phyloP scores from a whole-genome alignment of 2,888 invertebrate species.

The Mimumesa dahlbomi region DNA sequence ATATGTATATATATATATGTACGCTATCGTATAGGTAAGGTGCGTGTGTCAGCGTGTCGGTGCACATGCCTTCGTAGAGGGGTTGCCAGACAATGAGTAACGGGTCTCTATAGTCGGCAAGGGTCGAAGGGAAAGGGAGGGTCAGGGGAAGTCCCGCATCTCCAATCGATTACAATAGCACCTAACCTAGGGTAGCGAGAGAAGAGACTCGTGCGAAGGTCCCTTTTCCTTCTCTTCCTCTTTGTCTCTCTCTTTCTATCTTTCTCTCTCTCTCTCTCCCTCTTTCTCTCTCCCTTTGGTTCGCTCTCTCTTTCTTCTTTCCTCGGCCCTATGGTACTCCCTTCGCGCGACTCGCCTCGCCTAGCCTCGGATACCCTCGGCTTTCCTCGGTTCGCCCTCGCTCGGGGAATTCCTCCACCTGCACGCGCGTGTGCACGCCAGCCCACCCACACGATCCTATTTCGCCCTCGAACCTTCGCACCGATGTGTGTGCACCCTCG shows the following conservation, averaged over 20 bases:
- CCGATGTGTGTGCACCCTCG: slow-evolving; percentile 32
- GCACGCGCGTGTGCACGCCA: slow-evolving; percentile 10
- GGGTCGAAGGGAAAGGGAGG: slow-evolving; percentile 60
- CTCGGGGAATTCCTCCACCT: slow-evolving; percentile 43
- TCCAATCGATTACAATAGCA: slow-evolving; percentile 75
- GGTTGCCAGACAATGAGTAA: slow-evolving; percentile 74
- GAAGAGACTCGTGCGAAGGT: slow-evolving; percentile 65
- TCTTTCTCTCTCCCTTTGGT: slow-evolving; percentile 38
- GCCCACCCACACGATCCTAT: slow-evolving; percentile 5
- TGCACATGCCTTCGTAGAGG: slow-evolving; percentile 55
- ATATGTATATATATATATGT: background rate
- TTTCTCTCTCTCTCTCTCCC: slow-evolving; percentile 47
- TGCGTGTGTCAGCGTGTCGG: slow-evolving; percentile 24
- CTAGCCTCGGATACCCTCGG: slow-evolving; percentile 40
- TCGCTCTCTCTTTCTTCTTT: slow-evolving; percentile 13
- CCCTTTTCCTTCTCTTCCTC: slow-evolving; percentile 55
- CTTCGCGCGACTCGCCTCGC: slow-evolving; percentile 10
- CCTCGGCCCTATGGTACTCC: slow-evolving; percentile 17
- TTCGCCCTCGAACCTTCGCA: slow-evolving; percentile 27
- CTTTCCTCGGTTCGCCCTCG: slow-evolving; percentile 34
- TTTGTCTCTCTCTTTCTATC: slow-evolving; percentile 25
- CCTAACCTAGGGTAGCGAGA: slow-evolving; percentile 70
- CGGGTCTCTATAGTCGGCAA: slow-evolving; percentile 61
- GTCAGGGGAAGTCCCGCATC: slow-evolving; percentile 71
- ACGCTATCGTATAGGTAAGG: background rate